Evolutionary conservation across 1,140 invertebrate genomes (phyloP).

Genomic region (Lepidurus apus): DNA sequence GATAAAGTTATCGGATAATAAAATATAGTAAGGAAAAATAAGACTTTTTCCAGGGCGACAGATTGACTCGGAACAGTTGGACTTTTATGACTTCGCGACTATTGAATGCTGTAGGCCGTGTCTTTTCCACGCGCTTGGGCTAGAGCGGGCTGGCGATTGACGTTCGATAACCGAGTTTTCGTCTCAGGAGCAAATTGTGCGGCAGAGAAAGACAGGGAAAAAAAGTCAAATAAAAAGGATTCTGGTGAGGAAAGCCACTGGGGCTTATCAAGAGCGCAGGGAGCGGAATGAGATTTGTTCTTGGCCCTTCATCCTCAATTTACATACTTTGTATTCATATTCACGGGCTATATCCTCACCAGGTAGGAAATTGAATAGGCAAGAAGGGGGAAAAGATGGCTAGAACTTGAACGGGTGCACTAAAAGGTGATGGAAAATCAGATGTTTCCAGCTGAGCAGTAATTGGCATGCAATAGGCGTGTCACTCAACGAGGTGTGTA

Average conservation of each 20-base stretch:
- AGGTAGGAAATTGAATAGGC: neutral
- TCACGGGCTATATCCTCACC: neutral
- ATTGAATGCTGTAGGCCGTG: neutral
- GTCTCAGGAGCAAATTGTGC: neutral
- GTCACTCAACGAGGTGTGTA: neutral
- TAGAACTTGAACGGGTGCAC: neutral
- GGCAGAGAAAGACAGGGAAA: neutral
- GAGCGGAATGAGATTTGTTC: neutral
- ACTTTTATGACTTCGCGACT: neutral
- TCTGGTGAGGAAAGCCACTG: neutral
- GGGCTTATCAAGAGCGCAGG: neutral
- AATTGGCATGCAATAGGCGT: neutral
- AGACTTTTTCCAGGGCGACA: neutral
- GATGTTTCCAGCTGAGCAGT: neutral
- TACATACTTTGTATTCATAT: neutral
- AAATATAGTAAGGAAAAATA: neutral
- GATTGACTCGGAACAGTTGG: constrained; percentile 2
- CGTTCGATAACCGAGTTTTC: neutral
- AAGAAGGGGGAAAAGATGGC: neutral
- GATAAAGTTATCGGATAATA: neutral
- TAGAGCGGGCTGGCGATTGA: neutral
- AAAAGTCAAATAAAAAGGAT: neutral
- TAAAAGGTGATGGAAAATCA: neutral
- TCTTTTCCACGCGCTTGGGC: neutral
- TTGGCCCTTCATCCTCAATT: neutral